These are phyloP conservation scores for Naja naja DNA, from an alignment of 2,113 vertebrate species.

Conservation along the genomic window DNA sequence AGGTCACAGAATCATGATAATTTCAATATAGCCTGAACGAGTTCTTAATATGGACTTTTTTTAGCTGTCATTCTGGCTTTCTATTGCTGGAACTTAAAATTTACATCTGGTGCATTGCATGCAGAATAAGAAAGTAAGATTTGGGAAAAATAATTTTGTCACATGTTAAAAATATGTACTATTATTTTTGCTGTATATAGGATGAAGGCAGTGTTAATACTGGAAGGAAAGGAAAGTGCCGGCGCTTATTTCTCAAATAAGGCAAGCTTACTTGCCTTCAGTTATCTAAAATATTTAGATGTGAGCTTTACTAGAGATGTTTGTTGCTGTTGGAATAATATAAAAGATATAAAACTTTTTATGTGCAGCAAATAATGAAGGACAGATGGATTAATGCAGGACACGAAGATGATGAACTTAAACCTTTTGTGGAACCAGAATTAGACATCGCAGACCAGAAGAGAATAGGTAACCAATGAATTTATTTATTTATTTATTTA, in stretches of 20 bases:
- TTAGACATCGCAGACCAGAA: slow-evolving; percentile 96
- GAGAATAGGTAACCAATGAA: slow-evolving; percentile 86
- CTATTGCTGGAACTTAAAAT: not conserved
- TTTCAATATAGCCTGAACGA: not conserved
- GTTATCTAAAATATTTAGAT: not conserved
- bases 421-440: slow-evolving; percentile 93
- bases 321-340: slow-evolving; percentile 27
- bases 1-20: not conserved
- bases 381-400: slow-evolving; percentile 98
- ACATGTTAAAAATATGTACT: not conserved
- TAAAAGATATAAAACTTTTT: not conserved
- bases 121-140: not conserved
- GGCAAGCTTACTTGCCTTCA: not conserved
- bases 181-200: not conserved
- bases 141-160: slow-evolving; percentile 1
- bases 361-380: slow-evolving; percentile 96
- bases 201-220: not conserved
- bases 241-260: not conserved
- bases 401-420: slow-evolving; percentile 94
- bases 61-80: not conserved
- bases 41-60: not conserved
- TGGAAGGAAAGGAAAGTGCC: not conserved
- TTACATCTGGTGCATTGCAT: not conserved
- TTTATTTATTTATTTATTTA: no score
- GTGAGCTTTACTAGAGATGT: not conserved